Conservation (phyloP, 2,888 invertebrate species). For the Lasioglossum zephyrum region DNA sequence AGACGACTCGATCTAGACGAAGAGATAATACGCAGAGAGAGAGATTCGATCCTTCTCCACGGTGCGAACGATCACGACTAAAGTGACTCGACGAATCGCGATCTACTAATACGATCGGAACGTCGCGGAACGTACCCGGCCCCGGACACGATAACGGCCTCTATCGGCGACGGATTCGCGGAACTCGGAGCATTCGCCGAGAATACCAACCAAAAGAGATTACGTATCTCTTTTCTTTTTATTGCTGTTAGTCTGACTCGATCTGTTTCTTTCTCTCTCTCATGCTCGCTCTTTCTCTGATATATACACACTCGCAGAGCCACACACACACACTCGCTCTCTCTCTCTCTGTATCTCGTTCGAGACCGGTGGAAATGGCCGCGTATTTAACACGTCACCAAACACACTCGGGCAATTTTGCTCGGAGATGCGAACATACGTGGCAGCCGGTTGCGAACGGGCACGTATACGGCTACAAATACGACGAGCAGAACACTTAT, state of each 20-base stretch:
- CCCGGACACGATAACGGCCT: neutral
- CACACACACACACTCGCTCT: neutral
- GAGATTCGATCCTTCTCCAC: neutral
- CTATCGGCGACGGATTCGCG: slow-evolving; percentile 25
- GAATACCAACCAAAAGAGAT: neutral
- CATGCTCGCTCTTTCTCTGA: slow-evolving; percentile 2
- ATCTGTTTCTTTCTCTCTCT: neutral
- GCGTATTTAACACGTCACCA: slow-evolving; percentile 78
- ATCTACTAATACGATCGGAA: neutral
- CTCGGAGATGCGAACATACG: slow-evolving; percentile 55
- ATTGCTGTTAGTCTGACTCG: neutral
- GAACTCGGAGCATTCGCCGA: slow-evolving; percentile 27
- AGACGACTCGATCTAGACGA: neutral
- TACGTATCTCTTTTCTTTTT: slow-evolving; percentile 2
- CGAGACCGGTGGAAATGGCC: slow-evolving; percentile 73
- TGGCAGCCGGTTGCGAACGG: slow-evolving; percentile 55
- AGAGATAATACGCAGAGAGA: no score
- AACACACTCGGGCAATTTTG: slow-evolving; percentile 70
- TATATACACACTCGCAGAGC: slow-evolving; percentile 18
- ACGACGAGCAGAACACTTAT: slow-evolving; percentile 47
- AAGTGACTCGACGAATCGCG: neutral
- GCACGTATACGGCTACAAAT: neutral
- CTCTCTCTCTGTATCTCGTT: slow-evolving; percentile 42
- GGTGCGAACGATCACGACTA: neutral
- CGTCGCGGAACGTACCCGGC: neutral